These are phyloP conservation scores for Meleagris gallopavo DNA, from an alignment of 2,113 vertebrate species.

Conservation along the genomic window DNA sequence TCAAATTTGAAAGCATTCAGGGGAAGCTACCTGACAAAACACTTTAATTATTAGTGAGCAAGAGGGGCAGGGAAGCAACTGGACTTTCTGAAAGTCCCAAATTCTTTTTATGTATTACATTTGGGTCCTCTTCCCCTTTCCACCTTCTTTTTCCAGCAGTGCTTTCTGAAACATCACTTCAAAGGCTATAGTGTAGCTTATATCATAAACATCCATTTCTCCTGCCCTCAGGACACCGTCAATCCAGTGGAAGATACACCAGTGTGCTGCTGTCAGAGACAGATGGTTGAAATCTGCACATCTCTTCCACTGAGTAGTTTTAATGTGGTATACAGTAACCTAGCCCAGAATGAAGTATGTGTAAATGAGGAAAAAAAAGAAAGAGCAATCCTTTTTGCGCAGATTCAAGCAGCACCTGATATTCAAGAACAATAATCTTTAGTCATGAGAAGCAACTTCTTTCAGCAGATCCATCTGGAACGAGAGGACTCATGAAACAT, in stretches of 20 bases:
- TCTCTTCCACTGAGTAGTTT: conserved; percentile 17
- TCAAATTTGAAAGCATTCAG: not conserved
- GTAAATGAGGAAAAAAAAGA: conserved; percentile 28
- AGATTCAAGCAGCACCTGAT: conserved; percentile 35
- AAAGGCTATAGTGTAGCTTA: conserved; percentile 37
- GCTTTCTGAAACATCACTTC: conserved; percentile 45
- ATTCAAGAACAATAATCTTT: conserved; percentile 29
- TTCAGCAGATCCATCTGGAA: conserved; percentile 9
- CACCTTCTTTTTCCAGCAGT: conserved; percentile 9
- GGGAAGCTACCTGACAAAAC: not conserved
- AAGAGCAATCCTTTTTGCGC: not conserved
- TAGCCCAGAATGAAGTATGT: not conserved
- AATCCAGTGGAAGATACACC: conserved; percentile 21
- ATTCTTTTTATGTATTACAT: not conserved
- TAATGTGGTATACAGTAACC: conserved; percentile 20
- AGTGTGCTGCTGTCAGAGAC: conserved; percentile 25
- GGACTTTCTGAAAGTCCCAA: not conserved
- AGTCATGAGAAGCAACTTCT: conserved; percentile 11
- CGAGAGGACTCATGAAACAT: not conserved
- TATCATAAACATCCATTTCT: conserved; percentile 51
- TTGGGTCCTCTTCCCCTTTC: not conserved
- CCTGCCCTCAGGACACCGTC: conserved; percentile 19
- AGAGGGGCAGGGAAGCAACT: not conserved
- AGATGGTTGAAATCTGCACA: conserved; percentile 40
- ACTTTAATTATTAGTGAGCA: not conserved